These are phyloP conservation scores for Myotis planiceps DNA, from an alignment of 2,797 vertebrate species.

Conservation along the genomic window DNA sequence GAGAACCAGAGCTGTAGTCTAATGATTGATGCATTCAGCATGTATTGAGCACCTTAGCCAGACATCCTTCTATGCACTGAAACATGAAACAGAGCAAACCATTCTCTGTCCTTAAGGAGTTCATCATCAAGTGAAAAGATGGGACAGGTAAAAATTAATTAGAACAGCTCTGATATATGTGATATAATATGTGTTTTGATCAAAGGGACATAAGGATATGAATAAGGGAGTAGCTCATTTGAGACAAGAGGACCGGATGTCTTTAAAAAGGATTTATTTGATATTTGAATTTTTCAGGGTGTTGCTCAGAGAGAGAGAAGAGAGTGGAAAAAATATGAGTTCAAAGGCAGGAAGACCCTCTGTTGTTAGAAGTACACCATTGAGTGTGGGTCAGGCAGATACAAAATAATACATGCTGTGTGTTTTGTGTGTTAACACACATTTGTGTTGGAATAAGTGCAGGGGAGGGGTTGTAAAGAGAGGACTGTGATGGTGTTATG, in stretches of 20 bases:
- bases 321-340: not conserved
- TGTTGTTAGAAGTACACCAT: not conserved
- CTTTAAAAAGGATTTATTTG: not conserved
- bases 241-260: not conserved
- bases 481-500: not conserved
- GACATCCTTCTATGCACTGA: not conserved
- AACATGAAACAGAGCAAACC: not conserved
- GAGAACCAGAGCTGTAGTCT: not conserved
- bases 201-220: not conserved
- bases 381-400: not conserved
- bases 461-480: not conserved
- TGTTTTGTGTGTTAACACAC: not conserved
- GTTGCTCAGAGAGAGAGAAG: not conserved
- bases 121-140: not conserved
- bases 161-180: not conserved
- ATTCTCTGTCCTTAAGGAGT: not conserved
- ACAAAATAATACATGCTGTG: not conserved
- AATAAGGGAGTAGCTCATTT: not conserved
- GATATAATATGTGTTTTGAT: not conserved
- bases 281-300: not conserved
- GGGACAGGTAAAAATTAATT: not conserved
- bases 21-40: not conserved
- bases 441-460: not conserved
- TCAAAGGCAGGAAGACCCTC: not conserved
- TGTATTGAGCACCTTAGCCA: not conserved